Conservation (phyloP, 2,797 vertebrate species). For the Cichlasoma orientale region DNA sequence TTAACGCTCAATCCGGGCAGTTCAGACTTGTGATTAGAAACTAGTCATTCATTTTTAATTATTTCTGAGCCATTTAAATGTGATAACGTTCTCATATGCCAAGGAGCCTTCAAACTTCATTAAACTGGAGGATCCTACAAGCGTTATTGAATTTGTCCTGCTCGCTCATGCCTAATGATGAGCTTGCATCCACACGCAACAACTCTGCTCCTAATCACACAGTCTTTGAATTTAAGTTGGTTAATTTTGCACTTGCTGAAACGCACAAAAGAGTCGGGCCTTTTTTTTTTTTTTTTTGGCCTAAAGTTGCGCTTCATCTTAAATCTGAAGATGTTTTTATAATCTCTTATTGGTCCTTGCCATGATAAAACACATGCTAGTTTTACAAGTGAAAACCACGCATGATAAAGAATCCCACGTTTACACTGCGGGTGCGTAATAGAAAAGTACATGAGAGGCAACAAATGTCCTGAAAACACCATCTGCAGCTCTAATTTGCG, state of each 20-base stretch:
- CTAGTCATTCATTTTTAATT: slow-evolving; percentile 52
- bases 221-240: slow-evolving; percentile 25
- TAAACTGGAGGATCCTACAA: slow-evolving; percentile 36
- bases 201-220: slow-evolving; percentile 22
- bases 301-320: slow-evolving; percentile 5
- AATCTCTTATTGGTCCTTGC: not conserved
- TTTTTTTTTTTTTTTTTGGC: not conserved
- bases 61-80: slow-evolving; percentile 49
- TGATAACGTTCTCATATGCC: slow-evolving; percentile 43
- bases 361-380: not conserved
- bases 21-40: slow-evolving; percentile 36
- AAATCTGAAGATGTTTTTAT: not conserved
- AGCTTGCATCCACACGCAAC: slow-evolving; percentile 12
- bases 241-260: slow-evolving; percentile 20
- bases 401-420: not conserved
- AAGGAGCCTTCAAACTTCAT: slow-evolving; percentile 50
- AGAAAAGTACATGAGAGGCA: not conserved
- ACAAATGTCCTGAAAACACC: slow-evolving; percentile 5
- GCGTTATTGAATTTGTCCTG: slow-evolving; percentile 53
- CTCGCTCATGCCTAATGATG: slow-evolving; percentile 23
- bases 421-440: not conserved
- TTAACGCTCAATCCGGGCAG: slow-evolving; percentile 35
- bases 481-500: slow-evolving; percentile 7
- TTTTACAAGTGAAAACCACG: not conserved
- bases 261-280: not conserved